Percentiles rank a stretch among this genome's conserved stretches.
phyloP scores from a whole-genome alignment of 2,113 vertebrate species.

The Tupaia chinensis region DNA sequence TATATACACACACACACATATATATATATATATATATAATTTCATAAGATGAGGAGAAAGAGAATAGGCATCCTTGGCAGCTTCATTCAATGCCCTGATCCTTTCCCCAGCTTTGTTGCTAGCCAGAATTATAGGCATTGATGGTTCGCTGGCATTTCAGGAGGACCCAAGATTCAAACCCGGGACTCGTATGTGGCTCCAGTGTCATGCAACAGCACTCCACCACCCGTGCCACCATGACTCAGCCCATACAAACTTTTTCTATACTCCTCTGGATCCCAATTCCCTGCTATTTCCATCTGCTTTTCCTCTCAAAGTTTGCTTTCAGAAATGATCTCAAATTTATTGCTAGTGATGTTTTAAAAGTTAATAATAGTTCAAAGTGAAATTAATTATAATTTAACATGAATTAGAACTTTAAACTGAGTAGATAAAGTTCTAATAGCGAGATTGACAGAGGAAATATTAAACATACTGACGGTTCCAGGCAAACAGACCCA shows the following conservation, averaged over 20 bases:
- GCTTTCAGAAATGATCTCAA: neutral
- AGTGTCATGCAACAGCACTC: too few relatives aligned
- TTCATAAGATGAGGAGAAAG: too few relatives aligned
- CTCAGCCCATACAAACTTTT: neutral
- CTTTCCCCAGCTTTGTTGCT: too few relatives aligned
- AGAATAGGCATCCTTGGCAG: too few relatives aligned
- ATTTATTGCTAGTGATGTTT: conserved; percentile 12
- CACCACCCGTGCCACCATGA: too few relatives aligned
- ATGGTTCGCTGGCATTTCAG: too few relatives aligned
- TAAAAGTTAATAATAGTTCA: neutral
- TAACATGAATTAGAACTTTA: conserved; percentile 53
- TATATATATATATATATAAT: too few relatives aligned
- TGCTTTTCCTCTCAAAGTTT: neutral
- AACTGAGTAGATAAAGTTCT: conserved; percentile 2
- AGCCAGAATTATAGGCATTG: too few relatives aligned
- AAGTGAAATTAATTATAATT: conserved; percentile 55
- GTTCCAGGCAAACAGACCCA: neutral
- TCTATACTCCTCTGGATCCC: neutral
- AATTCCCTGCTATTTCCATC: neutral
- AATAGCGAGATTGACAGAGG: neutral
- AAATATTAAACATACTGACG: neutral
- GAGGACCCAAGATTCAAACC: too few relatives aligned
- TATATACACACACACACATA: too few relatives aligned
- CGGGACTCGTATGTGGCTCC: too few relatives aligned
- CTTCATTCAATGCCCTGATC: too few relatives aligned